phyloP scores from a whole-genome alignment of 2,888 invertebrate species.

The Eretmocerus hayati region DNA sequence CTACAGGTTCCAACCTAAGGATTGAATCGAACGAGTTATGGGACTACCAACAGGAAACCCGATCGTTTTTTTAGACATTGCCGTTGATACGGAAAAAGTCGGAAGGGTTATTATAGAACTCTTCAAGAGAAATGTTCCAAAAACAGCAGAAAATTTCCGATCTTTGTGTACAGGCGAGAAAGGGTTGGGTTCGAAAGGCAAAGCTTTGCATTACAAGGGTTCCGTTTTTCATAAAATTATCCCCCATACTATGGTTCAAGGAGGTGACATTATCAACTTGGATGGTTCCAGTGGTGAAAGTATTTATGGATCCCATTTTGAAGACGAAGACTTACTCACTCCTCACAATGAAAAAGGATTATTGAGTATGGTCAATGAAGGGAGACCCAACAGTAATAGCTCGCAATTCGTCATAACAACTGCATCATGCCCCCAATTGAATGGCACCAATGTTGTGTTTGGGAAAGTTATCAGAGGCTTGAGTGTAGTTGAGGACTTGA shows the following conservation, averaged over 20 bases:
- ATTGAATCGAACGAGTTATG: no score
- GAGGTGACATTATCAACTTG: conserved; percentile 69
- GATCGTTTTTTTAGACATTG: conserved; percentile 65
- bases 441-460: conserved; percentile 75
- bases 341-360: conserved; percentile 59
- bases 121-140: conserved; percentile 75
- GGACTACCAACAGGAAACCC: conserved; percentile 54
- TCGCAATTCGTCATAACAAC: conserved; percentile 92
- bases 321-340: conserved; percentile 80
- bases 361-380: conserved; percentile 76
- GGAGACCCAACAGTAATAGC: conserved; percentile 73
- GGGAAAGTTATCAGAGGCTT: conserved; percentile 74
- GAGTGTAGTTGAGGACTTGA: conserved; percentile 65
- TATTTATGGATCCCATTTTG: conserved; percentile 84
- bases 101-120: conserved; percentile 83
- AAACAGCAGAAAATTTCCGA: conserved; percentile 86
- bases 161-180: conserved; percentile 87
- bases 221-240: conserved; percentile 76
- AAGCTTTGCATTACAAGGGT: conserved; percentile 78
- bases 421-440: conserved; percentile 67
- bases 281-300: conserved; percentile 90
- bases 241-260: conserved; percentile 83
- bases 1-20: no score
- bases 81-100: conserved; percentile 62
- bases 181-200: conserved; percentile 62